phyloP scores from a whole-genome alignment of 2,113 vertebrate species.

The Eolophus roseicapilla region DNA sequence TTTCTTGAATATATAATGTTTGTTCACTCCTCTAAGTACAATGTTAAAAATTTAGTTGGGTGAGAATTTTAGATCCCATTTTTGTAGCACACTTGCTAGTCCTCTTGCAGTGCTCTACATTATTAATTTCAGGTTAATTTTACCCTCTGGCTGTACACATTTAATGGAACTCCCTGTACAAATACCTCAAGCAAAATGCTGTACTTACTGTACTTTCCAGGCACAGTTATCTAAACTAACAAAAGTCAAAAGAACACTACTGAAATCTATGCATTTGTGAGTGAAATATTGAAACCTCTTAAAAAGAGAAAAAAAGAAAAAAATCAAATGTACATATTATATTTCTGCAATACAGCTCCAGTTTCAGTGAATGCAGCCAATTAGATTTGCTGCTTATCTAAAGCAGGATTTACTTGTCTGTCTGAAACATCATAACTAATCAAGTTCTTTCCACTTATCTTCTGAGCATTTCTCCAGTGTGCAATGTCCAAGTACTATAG shows the following conservation, averaged over 20 bases:
- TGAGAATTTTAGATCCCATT: background rate
- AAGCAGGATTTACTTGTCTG: background rate
- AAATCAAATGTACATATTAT: background rate
- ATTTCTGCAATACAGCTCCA: background rate
- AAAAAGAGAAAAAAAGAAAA: background rate
- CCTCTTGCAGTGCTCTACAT: constrained; percentile 1
- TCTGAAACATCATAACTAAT: background rate
- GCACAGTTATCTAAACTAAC: background rate
- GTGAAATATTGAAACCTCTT: background rate
- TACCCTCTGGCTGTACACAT: background rate
- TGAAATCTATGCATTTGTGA: background rate
- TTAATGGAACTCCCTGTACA: constrained; percentile 12
- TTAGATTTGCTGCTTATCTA: constrained; percentile 23
- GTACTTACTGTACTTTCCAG: background rate
- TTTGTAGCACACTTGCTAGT: background rate
- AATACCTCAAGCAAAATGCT: background rate
- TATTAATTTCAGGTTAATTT: constrained; percentile 64
- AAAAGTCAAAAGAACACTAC: background rate
- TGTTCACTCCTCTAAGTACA: background rate
- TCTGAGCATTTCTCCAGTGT: background rate
- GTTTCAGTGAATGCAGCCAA: background rate
- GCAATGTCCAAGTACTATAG: background rate
- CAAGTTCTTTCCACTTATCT: background rate
- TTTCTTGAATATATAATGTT: constrained; percentile 55
- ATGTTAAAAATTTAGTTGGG: constrained; percentile 36